A percentile compares a stretch with the other conserved stretches of the same genome.
Evolutionary conservation across 2,113 vertebrate species (phyloP).

Genomic region (Oophaga pumilio): DNA sequence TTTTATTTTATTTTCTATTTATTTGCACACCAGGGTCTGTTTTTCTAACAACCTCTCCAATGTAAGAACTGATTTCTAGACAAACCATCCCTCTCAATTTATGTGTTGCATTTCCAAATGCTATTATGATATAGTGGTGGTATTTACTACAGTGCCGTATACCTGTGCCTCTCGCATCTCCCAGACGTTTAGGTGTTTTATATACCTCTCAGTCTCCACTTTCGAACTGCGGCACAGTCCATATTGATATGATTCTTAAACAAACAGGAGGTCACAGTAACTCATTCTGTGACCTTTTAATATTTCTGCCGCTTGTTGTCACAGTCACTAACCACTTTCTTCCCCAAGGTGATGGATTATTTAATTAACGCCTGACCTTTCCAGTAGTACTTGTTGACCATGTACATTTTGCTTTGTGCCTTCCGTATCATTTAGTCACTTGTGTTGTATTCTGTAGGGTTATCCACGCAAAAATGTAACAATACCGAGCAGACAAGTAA

Average conservation of each 20-base stretch:
- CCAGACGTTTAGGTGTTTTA: conserved; percentile 6
- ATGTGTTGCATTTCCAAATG: not conserved
- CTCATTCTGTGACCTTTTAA: conserved; percentile 97
- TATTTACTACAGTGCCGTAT: not conserved
- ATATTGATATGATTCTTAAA: conserved; percentile 74
- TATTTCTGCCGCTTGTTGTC: conserved; percentile 93
- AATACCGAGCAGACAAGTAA: not conserved
- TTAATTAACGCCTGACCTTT: conserved; percentile 99
- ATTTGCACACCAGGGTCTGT: too few relatives aligned
- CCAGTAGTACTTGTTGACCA: conserved; percentile 90
- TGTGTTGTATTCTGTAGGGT: conserved; percentile 70
- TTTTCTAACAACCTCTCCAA: too few relatives aligned
- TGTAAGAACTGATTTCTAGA: too few relatives aligned
- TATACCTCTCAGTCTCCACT: conserved; percentile 61
- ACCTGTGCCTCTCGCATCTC: not conserved
- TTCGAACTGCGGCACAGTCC: conserved; percentile 52
- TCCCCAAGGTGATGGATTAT: conserved; percentile 99
- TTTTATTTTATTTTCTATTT: too few relatives aligned
- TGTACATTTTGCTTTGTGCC: conserved; percentile 83
- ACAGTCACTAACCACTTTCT: conserved; percentile 83
- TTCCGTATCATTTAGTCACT: conserved; percentile 75
- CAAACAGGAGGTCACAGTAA: conserved; percentile 77
- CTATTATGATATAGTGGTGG: not conserved
- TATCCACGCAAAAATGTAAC: conserved; percentile 61
- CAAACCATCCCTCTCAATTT: not conserved